Conservation (phyloP, 2,113 vertebrate genomes). For the Mobula hypostoma region DNA sequence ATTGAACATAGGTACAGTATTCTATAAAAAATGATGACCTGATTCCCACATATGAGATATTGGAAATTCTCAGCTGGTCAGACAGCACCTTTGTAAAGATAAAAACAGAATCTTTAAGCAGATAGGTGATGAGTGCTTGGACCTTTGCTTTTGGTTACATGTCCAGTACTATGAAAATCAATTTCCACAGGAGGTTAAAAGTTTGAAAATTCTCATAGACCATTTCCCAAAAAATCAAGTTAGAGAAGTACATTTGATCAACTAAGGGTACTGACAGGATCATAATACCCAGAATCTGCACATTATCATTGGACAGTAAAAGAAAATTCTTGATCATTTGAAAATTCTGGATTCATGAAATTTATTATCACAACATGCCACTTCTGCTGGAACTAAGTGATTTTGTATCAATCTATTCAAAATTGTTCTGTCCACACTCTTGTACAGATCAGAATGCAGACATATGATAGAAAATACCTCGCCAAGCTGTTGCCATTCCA, state of each 20-base stretch:
- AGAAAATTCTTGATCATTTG: neutral
- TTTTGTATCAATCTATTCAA: neutral
- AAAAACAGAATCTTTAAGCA: neutral
- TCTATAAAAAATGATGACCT: too few species aligned
- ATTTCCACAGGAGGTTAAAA: neutral
- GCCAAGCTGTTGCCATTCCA: too few species aligned
- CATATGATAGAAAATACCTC: too few species aligned
- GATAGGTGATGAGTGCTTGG: neutral
- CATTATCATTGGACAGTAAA: neutral
- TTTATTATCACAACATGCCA: neutral
- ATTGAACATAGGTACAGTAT: too few species aligned
- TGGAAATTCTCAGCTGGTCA: too few species aligned
- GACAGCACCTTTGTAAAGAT: too few species aligned
- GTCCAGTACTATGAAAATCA: neutral
- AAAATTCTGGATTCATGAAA: too few species aligned
- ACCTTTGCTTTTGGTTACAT: neutral
- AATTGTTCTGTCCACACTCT: too few species aligned
- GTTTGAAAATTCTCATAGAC: neutral
- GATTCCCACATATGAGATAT: too few species aligned
- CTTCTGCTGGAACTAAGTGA: neutral
- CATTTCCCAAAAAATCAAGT: neutral
- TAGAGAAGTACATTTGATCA: neutral
- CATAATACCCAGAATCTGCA: neutral
- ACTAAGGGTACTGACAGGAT: neutral
- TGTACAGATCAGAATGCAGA: too few species aligned